These are phyloP conservation scores for Dryobotodes eremita DNA, from an alignment of 2,888 invertebrate species.

Conservation along the genomic window DNA sequence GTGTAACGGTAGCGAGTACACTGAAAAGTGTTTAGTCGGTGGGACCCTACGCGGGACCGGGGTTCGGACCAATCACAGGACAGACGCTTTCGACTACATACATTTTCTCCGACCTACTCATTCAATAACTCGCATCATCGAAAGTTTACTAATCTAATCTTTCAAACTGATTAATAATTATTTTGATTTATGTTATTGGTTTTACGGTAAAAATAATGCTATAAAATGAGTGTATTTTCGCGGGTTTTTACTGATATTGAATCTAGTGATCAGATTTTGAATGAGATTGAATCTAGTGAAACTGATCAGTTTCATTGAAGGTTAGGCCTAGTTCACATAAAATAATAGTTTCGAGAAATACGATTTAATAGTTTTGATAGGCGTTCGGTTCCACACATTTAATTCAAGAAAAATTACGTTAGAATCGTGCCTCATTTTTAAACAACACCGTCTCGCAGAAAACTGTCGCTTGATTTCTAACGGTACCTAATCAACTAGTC, in stretches of 20 bases:
- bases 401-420: conserved; percentile 49
- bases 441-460: conserved; percentile 66
- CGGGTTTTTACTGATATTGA: conserved; percentile 28
- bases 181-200: conserved; percentile 16
- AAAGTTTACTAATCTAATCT: conserved; percentile 33
- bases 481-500: conserved; percentile 26
- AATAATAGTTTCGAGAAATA: conserved; percentile 33
- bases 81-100: conserved; percentile 51
- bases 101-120: conserved; percentile 41
- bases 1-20: conserved; percentile 64
- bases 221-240: conserved; percentile 12
- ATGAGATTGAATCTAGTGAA: no score
- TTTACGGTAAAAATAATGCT: background rate
- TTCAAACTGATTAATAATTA: conserved; percentile 22
- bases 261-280: conserved; percentile 10
- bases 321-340: conserved; percentile 46
- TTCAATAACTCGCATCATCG: conserved; percentile 8
- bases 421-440: conserved; percentile 61
- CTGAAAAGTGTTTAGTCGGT: conserved; percentile 62
- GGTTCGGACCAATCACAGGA: conserved; percentile 68
- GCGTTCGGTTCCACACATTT: conserved; percentile 58
- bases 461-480: conserved; percentile 63
- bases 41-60: conserved; percentile 69
- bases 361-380: conserved; percentile 52
- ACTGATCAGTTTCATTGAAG: background rate